Percentiles rank a stretch among this genome's conserved stretches.
These are phyloP conservation scores for Lutraria rhynchaena DNA, from an alignment of 1,140 invertebrate species.

Conservation along the genomic window DNA sequence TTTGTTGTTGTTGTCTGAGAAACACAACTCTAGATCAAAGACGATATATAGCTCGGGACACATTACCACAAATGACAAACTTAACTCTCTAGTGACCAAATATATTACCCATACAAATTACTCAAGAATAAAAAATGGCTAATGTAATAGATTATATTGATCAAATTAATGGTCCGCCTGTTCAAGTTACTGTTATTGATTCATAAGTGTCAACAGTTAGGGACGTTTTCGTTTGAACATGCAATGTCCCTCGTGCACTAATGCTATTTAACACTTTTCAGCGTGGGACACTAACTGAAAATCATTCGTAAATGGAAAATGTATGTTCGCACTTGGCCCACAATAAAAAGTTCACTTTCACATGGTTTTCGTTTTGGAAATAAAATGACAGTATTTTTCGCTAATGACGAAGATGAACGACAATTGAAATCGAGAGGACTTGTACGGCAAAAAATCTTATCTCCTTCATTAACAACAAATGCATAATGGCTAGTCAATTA, in stretches of 20 bases:
- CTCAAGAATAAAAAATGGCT: slow-evolving; percentile 53
- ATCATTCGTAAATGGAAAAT: slow-evolving; percentile 12
- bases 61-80: slow-evolving; percentile 34
- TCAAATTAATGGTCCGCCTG: slow-evolving; percentile 44
- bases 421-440: neutral
- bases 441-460: too few species aligned
- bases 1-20: neutral
- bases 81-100: slow-evolving; percentile 50
- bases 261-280: slow-evolving; percentile 3
- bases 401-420: slow-evolving; percentile 15
- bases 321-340: neutral
- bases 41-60: slow-evolving; percentile 18
- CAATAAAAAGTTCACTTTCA: neutral
- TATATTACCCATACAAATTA: slow-evolving; percentile 55
- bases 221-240: slow-evolving; percentile 41
- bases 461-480: too few species aligned
- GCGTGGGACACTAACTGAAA: slow-evolving; percentile 11
- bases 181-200: slow-evolving; percentile 49
- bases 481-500: too few species aligned
- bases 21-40: slow-evolving; percentile 31
- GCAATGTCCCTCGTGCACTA: slow-evolving; percentile 24
- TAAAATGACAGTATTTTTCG: slow-evolving; percentile 1
- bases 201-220: slow-evolving; percentile 38
- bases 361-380: neutral
- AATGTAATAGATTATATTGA: slow-evolving; percentile 58